Evolutionary conservation across 2,888 invertebrate genomes (phyloP).

Genomic region (Meganola albula): DNA sequence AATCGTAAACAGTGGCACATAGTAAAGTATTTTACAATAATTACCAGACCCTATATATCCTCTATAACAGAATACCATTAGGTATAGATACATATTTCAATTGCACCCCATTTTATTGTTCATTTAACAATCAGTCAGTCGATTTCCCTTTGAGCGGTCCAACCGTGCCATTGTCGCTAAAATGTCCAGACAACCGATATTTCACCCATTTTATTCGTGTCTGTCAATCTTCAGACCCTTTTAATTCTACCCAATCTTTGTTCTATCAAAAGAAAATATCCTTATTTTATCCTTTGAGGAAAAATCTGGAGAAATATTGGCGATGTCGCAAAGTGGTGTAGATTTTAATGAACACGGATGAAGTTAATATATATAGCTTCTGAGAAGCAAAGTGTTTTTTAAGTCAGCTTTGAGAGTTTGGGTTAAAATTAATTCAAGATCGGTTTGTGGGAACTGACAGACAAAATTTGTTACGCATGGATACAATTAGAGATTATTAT

Average conservation of each 20-base stretch:
- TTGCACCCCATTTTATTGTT: background rate
- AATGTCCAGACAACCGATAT: conserved; percentile 10
- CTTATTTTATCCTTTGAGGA: conserved; percentile 12
- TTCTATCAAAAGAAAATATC: conserved; percentile 18
- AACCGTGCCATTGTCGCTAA: conserved; percentile 14
- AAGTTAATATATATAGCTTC: too few species aligned
- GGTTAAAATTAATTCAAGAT: too few species aligned
- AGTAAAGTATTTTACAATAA: too few species aligned
- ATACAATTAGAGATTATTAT: too few species aligned
- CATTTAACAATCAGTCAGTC: conserved; percentile 13
- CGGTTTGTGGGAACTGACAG: too few species aligned
- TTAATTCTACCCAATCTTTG: conserved; percentile 24
- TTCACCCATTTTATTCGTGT: conserved; percentile 16
- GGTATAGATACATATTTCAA: too few species aligned
- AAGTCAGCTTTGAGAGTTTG: background rate
- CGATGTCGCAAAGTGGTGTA: conserved; percentile 4
- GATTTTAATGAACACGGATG: too few species aligned
- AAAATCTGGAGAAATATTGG: conserved; percentile 9
- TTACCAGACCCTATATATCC: too few species aligned
- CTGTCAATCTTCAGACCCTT: conserved; percentile 21
- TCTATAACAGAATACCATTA: too few species aligned
- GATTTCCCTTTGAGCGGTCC: conserved; percentile 14
- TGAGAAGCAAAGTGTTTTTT: too few species aligned
- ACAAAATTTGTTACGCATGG: too few species aligned
- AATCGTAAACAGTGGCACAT: too few species aligned